Percentiles rank a stretch among this genome's conserved stretches.
Evolutionary conservation across 35 echinoderm and acorn worm species (phyloP).

Genomic region (Patiria miniata): DNA sequence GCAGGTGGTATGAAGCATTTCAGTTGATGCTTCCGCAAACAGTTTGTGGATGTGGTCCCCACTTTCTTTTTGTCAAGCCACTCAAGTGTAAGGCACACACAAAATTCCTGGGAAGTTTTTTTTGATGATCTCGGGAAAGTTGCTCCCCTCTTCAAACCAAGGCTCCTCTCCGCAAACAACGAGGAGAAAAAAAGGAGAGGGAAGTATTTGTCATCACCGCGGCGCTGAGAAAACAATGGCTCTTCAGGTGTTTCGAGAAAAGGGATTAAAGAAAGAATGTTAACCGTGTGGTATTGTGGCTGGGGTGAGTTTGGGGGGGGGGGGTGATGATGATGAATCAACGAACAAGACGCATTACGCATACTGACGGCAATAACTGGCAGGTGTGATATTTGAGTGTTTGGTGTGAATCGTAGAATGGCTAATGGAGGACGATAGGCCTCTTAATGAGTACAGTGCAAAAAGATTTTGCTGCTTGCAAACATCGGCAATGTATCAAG

Average conservation of each 20-base stretch:
- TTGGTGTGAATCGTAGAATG: neutral
- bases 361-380: neutral
- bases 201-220: neutral
- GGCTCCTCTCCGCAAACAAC: neutral
- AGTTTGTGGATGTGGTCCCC: neutral
- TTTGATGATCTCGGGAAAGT: neutral
- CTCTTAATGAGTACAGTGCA: neutral
- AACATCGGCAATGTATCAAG: neutral
- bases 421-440: neutral
- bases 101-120: neutral
- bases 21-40: neutral
- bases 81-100: constrained; percentile 5
- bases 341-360: neutral
- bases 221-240: neutral
- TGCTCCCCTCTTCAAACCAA: constrained; percentile 1
- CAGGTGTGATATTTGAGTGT: constrained; percentile 8
- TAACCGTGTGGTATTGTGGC: too few relatives aligned
- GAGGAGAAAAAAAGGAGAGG: neutral
- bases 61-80: constrained; percentile 1
- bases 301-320: too few relatives aligned
- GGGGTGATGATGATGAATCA: constrained; percentile 10
- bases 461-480: neutral
- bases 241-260: neutral
- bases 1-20: neutral
- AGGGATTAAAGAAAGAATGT: neutral